Base-by-base conservation (phyloP, 2,797 vertebrate genomes). In the Smutsia temminckii region DNA sequence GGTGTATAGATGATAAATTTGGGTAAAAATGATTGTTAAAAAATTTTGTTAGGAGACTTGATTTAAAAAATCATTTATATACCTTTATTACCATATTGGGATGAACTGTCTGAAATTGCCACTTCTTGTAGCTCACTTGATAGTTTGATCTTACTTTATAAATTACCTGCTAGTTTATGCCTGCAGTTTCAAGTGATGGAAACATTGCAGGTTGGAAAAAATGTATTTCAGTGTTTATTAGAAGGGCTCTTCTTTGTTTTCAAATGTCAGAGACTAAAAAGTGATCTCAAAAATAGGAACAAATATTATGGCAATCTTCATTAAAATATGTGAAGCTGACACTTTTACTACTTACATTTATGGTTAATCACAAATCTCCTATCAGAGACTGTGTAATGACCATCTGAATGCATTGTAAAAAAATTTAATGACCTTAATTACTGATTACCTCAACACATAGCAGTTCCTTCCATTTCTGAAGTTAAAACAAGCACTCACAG, bases 311-410 rank as follows among this genome's bases (percentile, higher is more conserved):
- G 63, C 29, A 91, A 46, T 23, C 61, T 95, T 95, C 93, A 95
- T 97, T 96, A 97, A 97, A 96, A 94, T 95, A 95, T 57, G 57
- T 63, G 71, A 93, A 91, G 77, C 55, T 95, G 95, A 94, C 93
- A 97, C 46, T 49, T 95, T 97, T 97, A 96, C 79, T 93, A 87
- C 81, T 87, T 86, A 63, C 29, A 96, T 96, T 97, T 95, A 96
- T 94, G 80, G n/a, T 57, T 95, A 93, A 95, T 92, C 85, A 94
- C 95, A 96, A 95, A 96, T 96, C 79, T 97, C 42, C 61, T 91
- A 85, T 64, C 77, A 88, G 74, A 84, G 53, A 79, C 95, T 87
- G 27, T 96, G 89, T 55, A 95, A 93, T 95, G 95, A 93, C 77
- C 77, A 93, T 87, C 84, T 91, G 71, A 97, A 97, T 87, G n/a